Base-by-base conservation (phyloP, 1,140 invertebrate genomes). In the Apis dorsata region DNA sequence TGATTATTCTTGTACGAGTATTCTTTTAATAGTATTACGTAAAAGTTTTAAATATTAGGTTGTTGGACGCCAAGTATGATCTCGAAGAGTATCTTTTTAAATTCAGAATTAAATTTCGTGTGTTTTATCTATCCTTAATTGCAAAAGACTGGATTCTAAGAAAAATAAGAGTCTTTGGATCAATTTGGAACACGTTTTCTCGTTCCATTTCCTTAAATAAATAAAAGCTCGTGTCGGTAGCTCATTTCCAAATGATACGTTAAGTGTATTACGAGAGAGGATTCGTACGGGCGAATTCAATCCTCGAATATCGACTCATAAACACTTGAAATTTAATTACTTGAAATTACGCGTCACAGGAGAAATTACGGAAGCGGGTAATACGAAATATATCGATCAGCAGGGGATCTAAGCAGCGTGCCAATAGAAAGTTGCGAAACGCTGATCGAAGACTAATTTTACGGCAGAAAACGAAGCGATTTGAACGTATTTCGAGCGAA, bases 371-470 rank as follows among this genome's bases (percentile, higher is more conserved):
- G 71, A 81, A 75, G 51, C 49, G 51, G 13, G n/a, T 28, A 34
- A 21, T n/a, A 75, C 49, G 44, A 60, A 83, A 72, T 87, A 68
- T 84, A 77, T 84, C 51, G 71, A 59, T 71, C 84, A 86, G 85
- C 85, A 69, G 70, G 49, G 28, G 24, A n/a, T 34, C 49, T 55
- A 59, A 76, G 66, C 68, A 81, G 63, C 63, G 62, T 74, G 77
- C 59, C 81, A 74, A 84, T 87, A 87, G 86, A 87, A 87, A 87
- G 86, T 87, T 73, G 24, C 86, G 65, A 87, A 87, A 86, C 77
- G 59, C 73, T 81, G 73, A 86, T 87, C 85, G 57, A 57, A 44
- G 51, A 68, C 70, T 78, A 77, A 84, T 86, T 81, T 81, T 28
- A 65, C 68, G 49, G 59, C 34, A 62, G 85, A 69, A 69, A 78